Base-by-base conservation (phyloP, 2,888 invertebrate species). In the Apantesis nais region DNA sequence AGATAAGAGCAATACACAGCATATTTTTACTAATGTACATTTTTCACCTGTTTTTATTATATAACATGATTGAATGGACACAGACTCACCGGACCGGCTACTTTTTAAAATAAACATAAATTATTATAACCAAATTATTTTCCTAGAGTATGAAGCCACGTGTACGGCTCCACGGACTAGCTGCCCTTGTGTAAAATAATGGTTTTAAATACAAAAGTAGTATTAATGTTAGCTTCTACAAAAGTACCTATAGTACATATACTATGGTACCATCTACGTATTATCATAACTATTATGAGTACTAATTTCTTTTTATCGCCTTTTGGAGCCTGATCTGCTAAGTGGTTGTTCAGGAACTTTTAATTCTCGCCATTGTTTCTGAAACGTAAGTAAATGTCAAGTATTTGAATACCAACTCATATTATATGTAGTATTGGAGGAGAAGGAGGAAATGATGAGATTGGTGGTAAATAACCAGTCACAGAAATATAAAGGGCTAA, bases 351-450 rank as follows among this genome's bases (percentile, higher is more conserved):
- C 94, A 16, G 92, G 91, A 74, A 94, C 93, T 86, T 92, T 93
- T 31, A 94, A 80, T 78, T 94, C 94, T 34, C 90, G 89, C 95
- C 95, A 95, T 88, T 94, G 90, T 90, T 93, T 94, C 95, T 95
- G 91, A 37, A 77, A 81, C 62, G 22, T 29, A n/a, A 48, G n/a
- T n/a, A n/a, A n/a, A n/a, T n/a, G n/a, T n/a, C n/a, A n/a, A n/a
- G n/a, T n/a, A n/a, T n/a, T n/a, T n/a, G n/a, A n/a, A n/a, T n/a
- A n/a, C n/a, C n/a, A n/a, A n/a, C n/a, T n/a, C n/a, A n/a, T n/a
- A n/a, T n/a, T n/a, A n/a, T n/a, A n/a, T n/a, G n/a, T n/a, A n/a
- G n/a, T n/a, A n/a, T n/a, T n/a, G n/a, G n/a, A n/a, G n/a, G n/a
- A n/a, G n/a, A n/a, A n/a, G n/a, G n/a, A n/a, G n/a, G n/a, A n/a